phyloP scores from a whole-genome alignment of 2,797 vertebrate species.

The Aselliscus stoliczkanus region DNA sequence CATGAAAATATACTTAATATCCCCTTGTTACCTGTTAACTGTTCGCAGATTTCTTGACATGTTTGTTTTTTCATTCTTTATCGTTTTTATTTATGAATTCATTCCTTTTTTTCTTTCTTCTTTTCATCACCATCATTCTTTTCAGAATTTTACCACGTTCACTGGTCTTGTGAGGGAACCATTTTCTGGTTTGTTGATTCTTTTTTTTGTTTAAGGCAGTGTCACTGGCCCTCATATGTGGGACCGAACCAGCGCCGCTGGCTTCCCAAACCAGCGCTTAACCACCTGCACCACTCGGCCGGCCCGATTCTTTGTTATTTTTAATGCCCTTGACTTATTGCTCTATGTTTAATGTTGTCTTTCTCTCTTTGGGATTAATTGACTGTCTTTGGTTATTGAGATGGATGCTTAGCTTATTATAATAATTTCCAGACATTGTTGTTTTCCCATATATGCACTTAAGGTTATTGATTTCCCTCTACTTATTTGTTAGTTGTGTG shows the following conservation, averaged over 20 bases:
- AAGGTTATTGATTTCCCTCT: background rate
- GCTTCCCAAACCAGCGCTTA: too few relatives aligned
- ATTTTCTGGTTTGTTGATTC: background rate
- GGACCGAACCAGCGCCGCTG: too few relatives aligned
- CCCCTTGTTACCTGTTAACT: background rate
- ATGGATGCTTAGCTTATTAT: background rate
- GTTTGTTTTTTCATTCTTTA: background rate
- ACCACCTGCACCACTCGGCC: too few relatives aligned
- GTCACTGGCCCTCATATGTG: too few relatives aligned
- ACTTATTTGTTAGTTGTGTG: background rate
- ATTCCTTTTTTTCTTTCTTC: background rate
- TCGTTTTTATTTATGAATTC: background rate
- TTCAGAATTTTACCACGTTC: background rate
- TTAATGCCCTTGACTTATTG: background rate
- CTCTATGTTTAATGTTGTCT: background rate
- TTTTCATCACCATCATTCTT: background rate
- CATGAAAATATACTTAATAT: background rate
- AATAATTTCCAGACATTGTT: background rate
- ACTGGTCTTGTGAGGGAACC: background rate
- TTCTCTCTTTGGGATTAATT: slow-evolving; percentile 14
- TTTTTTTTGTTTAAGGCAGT: too few relatives aligned
- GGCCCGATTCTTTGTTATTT: background rate
- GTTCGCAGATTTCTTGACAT: background rate
- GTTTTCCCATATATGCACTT: background rate
- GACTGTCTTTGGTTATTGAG: background rate